Percentiles rank a stretch among this genome's conserved stretches.
Evolutionary conservation across 1,140 invertebrate genomes (phyloP).

Genomic region (Contarinia nasturtii): DNA sequence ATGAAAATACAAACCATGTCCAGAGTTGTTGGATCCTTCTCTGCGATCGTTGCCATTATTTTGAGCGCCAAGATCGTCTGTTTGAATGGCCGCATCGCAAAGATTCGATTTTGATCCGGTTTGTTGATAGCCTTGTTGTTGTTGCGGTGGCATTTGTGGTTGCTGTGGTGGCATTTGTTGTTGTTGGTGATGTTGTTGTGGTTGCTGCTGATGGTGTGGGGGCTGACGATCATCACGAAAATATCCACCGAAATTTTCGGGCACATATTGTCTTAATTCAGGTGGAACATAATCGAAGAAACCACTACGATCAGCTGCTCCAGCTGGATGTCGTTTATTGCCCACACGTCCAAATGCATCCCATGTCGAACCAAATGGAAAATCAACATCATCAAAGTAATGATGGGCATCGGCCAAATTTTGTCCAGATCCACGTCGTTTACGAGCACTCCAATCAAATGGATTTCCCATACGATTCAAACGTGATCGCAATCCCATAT

Average conservation of each 20-base stretch:
- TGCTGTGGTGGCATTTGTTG: constrained; percentile 5
- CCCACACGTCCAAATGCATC: constrained; percentile 20
- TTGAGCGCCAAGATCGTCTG: constrained; percentile 13
- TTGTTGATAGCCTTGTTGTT: constrained; percentile 2
- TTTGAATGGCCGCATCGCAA: constrained; percentile 29
- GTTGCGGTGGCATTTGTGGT: constrained; percentile 2
- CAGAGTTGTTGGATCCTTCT: constrained; percentile 7
- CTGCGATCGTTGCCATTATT: constrained; percentile 12
- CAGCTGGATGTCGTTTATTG: constrained; percentile 23
- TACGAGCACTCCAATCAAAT: constrained; percentile 29
- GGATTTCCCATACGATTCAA: constrained; percentile 27
- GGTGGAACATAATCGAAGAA: constrained; percentile 36
- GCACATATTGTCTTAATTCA: constrained; percentile 37
- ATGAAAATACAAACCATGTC: neutral
- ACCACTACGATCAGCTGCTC: constrained; percentile 25
- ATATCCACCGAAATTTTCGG: constrained; percentile 27
- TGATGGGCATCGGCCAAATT: constrained; percentile 15
- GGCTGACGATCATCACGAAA: constrained; percentile 14
- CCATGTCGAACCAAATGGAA: constrained; percentile 22
- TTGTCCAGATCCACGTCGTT: constrained; percentile 27
- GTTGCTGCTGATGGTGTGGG: constrained; percentile 7
- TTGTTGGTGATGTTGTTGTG: constrained; percentile 7
- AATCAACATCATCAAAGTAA: constrained; percentile 25
- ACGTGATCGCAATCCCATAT: constrained; percentile 19
- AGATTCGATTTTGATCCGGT: constrained; percentile 7